Conservation (phyloP, 1,140 invertebrate species). For the Drosophila oshimai region DNA sequence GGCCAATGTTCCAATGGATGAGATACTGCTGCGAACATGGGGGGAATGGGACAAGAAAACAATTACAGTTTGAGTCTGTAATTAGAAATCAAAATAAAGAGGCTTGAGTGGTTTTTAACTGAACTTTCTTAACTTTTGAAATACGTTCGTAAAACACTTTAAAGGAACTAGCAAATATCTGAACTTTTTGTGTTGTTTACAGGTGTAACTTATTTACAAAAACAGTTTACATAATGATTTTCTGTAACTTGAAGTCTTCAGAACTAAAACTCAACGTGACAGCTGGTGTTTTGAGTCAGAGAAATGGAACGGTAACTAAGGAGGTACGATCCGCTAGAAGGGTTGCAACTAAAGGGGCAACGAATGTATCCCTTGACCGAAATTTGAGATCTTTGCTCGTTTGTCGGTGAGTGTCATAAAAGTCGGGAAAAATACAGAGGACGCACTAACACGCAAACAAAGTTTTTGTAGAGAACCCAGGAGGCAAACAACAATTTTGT, state of each 20-base stretch:
- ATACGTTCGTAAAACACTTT: too few relatives aligned
- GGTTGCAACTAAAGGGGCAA: conserved; percentile 7
- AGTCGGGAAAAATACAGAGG: conserved; percentile 34
- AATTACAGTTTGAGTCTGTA: conserved; percentile 5
- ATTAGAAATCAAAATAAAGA: too few relatives aligned
- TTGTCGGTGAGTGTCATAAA: conserved; percentile 40
- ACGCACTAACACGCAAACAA: conserved; percentile 3
- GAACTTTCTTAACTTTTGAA: too few relatives aligned
- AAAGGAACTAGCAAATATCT: too few relatives aligned
- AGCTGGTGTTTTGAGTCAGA: neutral
- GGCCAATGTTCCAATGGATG: conserved; percentile 43
- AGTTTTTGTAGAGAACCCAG: conserved; percentile 9
- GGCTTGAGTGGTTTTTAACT: too few relatives aligned
- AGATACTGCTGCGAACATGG: conserved; percentile 1
- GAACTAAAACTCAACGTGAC: neutral
- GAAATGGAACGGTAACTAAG: conserved; percentile 8
- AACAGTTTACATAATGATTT: neutral
- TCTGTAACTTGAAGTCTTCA: neutral
- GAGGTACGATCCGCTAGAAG: neutral
- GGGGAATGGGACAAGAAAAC: neutral
- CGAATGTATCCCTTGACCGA: conserved; percentile 42
- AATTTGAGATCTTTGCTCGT: conserved; percentile 52
- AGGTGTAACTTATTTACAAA: too few relatives aligned
- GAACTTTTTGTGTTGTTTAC: too few relatives aligned
- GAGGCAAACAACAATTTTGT: conserved; percentile 57